phyloP scores from a whole-genome alignment of 2,113 vertebrate genomes.

The western clawed frog (Xenopus tropicalis) region UCB_Xtro_10.0 CM004443.2:147900501-147901000 shows the following conservation, averaged over 20 bases:
- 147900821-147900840: background rate
- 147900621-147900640: constrained; percentile 38
- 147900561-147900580: constrained; percentile 39
- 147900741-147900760: background rate
- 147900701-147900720: background rate
- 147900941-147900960: background rate
- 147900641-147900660: constrained; percentile 31
- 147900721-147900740: background rate
- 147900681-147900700: constrained; percentile 33
- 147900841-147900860: constrained; percentile 32
- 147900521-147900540: too few relatives aligned
- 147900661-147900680: constrained; percentile 20
- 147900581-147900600: constrained; percentile 17
- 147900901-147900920: background rate
- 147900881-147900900: background rate
- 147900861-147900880: constrained; percentile 12
- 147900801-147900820: background rate
- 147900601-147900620: constrained; percentile 20
- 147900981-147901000: too few relatives aligned
- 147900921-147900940: background rate
- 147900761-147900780: background rate
- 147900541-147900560: constrained; percentile 21
- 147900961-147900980: too few relatives aligned
- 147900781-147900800: background rate
- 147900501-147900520: too few relatives aligned